Evolutionary conservation across 2,888 invertebrate species (phyloP).

Genomic region (Digitonthophagus gazella): DNA sequence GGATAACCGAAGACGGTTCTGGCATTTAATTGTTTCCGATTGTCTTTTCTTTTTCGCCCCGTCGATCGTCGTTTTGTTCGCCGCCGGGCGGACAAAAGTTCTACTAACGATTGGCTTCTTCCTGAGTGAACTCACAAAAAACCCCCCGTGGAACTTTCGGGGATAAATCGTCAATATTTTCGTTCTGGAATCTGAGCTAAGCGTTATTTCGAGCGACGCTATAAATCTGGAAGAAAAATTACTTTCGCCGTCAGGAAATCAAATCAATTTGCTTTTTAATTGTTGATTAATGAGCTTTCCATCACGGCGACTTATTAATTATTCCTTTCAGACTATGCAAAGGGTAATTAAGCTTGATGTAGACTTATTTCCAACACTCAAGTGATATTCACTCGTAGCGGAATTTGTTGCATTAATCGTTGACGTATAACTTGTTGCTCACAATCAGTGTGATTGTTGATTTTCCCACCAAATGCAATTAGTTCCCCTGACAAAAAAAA

Average conservation of each 20-base stretch:
- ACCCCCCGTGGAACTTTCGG: neutral
- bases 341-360: neutral
- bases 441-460: no score
- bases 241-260: conserved; percentile 37
- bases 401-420: neutral
- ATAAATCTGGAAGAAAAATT: neutral
- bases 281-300: conserved; percentile 47
- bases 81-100: conserved; percentile 39
- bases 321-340: neutral
- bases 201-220: neutral
- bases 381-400: neutral
- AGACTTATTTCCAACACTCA: neutral
- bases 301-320: neutral
- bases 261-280: conserved; percentile 46
- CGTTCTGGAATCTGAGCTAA: neutral
- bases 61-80: conserved; percentile 22
- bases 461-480: no score
- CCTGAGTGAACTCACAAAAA: neutral
- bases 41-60: conserved; percentile 8
- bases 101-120: neutral
- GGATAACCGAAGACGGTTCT: conserved; percentile 16
- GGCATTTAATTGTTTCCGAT: conserved; percentile 18
- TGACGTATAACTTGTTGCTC: neutral
- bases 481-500: no score
- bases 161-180: neutral